phyloP scores from a whole-genome alignment of 2,113 vertebrate species.

The Chascanopsetta lugubris region DNA sequence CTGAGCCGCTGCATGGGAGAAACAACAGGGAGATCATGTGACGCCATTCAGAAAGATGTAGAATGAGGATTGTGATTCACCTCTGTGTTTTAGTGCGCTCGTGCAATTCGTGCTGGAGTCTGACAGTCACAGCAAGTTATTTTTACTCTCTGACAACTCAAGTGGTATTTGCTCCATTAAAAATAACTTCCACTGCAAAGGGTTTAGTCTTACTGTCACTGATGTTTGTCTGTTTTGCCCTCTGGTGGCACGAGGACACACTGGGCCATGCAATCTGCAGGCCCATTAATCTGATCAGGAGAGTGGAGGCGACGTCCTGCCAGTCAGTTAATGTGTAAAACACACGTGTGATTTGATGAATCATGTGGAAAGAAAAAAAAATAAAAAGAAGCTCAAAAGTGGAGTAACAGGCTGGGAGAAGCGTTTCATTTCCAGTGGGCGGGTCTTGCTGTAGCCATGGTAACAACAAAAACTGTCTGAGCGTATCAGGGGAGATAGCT shows the following conservation, averaged over 20 bases:
- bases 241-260: conserved; percentile 65
- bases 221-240: conserved; percentile 60
- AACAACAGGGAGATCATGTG: neutral
- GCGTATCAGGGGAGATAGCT: conserved; percentile 57
- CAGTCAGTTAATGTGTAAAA: conserved; percentile 14
- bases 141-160: neutral
- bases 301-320: neutral
- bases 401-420: conserved; percentile 40
- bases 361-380: conserved; percentile 4
- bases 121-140: neutral
- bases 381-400: neutral
- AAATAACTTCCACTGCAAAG: neutral
- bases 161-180: neutral
- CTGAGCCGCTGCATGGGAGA: conserved; percentile 5
- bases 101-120: neutral
- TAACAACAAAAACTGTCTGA: conserved; percentile 70
- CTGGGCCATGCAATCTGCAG: neutral
- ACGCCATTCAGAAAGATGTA: neutral
- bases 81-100: neutral
- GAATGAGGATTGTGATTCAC: neutral
- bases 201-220: neutral
- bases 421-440: conserved; percentile 60
- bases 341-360: conserved; percentile 2
- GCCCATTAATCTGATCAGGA: conserved; percentile 1
- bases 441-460: conserved; percentile 70